Evolutionary conservation across 2,113 vertebrate genomes (phyloP), one percentile per base, ranked within the genome.

Genomic region (Pandion haliaetus): DNA sequence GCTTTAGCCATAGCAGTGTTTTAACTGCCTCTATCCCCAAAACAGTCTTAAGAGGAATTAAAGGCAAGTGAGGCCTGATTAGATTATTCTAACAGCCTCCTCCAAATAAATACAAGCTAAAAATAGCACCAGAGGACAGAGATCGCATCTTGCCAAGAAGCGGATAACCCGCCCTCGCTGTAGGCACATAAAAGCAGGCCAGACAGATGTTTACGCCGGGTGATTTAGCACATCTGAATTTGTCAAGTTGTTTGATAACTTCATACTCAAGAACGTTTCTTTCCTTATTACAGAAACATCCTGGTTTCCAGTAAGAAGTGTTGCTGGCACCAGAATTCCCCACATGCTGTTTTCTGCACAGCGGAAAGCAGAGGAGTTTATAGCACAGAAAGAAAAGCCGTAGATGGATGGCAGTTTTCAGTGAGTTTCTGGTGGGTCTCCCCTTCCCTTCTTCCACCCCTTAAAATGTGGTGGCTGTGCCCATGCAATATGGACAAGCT

Each of bases 231-330:
- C 73, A 90, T 91, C 74, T 92, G 95, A 90, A 94, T 93, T 94
- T 95, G 90, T 96, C 93, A 91, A 90, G 66, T 85, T 96, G 92
- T 77, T 94, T 94, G 96, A 96, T 95, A 96, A 95, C 82, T 91
- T 80, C 82, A 87, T 88, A 61, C 28, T 85, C 58, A 49, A 85
- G 87, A 87, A 93, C 2, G 0, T 66, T 73, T 93, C 83, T 94
- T 86, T 76, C 87, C 50, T 85, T 58, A 32, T 95, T 95, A 73
- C 31, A 52, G 96, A 93, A 94, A 73, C 84, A 94, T 93, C 82
- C 74, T n/a, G 23, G 55, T 90, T 97, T 92, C 82, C 88, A 94
- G 87, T 88, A 96, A 91, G 38, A 95, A 90, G 40, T 40, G 49
- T 54, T 90, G 62, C 82, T 90, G 95, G 95, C 86, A 90, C 50